phyloP scores from a whole-genome alignment of 2,797 vertebrate genomes.

The Falco peregrinus region DNA sequence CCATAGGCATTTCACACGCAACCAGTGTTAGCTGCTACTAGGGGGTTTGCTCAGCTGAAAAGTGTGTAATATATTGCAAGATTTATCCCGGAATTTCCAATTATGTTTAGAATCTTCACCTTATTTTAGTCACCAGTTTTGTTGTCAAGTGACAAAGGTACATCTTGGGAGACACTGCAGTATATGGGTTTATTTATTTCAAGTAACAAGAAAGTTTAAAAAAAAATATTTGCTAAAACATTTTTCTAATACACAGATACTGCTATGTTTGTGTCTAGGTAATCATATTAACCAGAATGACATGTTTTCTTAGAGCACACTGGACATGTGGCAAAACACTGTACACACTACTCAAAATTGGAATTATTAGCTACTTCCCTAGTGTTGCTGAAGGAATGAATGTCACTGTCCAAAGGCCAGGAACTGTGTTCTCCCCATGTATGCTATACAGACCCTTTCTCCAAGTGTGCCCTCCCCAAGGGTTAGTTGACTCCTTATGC shows the following conservation, averaged over 20 bases:
- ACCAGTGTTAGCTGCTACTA: neutral
- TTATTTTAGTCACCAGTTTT: neutral
- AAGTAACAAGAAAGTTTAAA: neutral
- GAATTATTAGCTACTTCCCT: neutral
- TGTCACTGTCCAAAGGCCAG: neutral
- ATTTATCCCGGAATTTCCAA: neutral
- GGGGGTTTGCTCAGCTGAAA: neutral
- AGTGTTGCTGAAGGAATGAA: neutral
- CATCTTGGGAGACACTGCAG: neutral
- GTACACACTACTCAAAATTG: neutral
- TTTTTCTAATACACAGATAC: neutral
- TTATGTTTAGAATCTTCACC: neutral
- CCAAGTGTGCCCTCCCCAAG: neutral
- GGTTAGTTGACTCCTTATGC: neutral
- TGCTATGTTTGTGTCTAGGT: neutral
- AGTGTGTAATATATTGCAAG: neutral
- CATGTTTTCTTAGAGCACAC: neutral
- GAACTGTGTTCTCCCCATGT: neutral
- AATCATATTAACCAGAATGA: neutral
- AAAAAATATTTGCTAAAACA: neutral
- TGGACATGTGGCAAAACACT: neutral
- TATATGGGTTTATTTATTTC: neutral
- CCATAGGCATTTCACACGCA: neutral
- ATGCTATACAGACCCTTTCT: rapidly evolving
- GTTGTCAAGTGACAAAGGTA: neutral